phyloP scores from a whole-genome alignment of 2,888 invertebrate species.

The Leucophora obtusa region DNA sequence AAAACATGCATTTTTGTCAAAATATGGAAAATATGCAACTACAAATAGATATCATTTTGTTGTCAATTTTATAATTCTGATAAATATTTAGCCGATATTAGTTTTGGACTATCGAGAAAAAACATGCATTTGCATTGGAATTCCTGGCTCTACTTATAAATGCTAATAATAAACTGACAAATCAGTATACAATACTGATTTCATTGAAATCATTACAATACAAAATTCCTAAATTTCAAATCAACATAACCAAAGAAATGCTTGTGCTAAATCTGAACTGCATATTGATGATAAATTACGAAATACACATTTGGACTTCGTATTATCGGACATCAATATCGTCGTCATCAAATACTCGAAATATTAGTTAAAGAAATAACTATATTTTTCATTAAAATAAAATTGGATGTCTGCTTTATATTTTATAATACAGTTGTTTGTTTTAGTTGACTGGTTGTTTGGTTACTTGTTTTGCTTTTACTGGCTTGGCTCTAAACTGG shows the following conservation, averaged over 20 bases:
- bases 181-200: too few relatives aligned
- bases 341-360: conserved; percentile 15
- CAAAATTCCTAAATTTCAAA: background rate
- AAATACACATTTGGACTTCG: conserved; percentile 24
- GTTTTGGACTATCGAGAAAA: too few relatives aligned
- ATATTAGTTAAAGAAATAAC: conserved; percentile 21
- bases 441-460: conserved; percentile 20
- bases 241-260: conserved; percentile 15
- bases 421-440: conserved; percentile 21
- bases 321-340: conserved; percentile 24
- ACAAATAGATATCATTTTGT: too few relatives aligned
- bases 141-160: too few relatives aligned
- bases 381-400: background rate
- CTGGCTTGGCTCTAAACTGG: conserved; percentile 7
- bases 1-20: too few relatives aligned
- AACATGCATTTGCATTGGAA: too few relatives aligned
- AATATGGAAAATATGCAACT: too few relatives aligned
- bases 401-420: conserved; percentile 21
- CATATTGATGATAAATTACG: conserved; percentile 44
- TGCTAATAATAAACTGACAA: too few relatives aligned
- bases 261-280: conserved; percentile 54
- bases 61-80: too few relatives aligned
- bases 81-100: too few relatives aligned
- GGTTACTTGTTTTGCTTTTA: conserved; percentile 10
- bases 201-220: too few relatives aligned